Evolutionary conservation across 1,140 invertebrate genomes (phyloP).

Genomic region (Branchinecta lindahli): DNA sequence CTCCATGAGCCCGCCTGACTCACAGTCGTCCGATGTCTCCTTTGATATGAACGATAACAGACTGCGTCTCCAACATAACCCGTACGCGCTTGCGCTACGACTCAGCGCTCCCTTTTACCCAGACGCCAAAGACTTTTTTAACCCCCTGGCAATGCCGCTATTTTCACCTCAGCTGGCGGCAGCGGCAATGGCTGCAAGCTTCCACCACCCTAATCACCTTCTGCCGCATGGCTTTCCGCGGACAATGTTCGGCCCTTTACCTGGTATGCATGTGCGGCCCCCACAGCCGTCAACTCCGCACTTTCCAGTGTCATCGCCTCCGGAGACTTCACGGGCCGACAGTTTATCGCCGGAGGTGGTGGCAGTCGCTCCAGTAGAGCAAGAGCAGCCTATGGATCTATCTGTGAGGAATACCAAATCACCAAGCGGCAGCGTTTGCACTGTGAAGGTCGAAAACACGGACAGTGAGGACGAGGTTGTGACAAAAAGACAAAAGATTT

Average conservation of each 20-base stretch:
- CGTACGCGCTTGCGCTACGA: slow-evolving; percentile 21
- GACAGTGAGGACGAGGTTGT: slow-evolving; percentile 9
- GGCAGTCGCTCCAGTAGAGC: slow-evolving; percentile 40
- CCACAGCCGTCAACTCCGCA: not conserved
- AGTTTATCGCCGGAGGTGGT: slow-evolving; percentile 29
- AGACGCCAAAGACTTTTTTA: slow-evolving; percentile 19
- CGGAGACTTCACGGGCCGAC: slow-evolving; percentile 24
- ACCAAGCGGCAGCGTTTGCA: not conserved
- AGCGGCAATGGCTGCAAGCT: slow-evolving; percentile 30
- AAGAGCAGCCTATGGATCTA: slow-evolving; percentile 58
- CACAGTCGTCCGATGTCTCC: slow-evolving; percentile 55
- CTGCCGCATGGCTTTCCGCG: slow-evolving; percentile 37
- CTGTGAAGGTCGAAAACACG: slow-evolving; percentile 12
- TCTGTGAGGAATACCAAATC: slow-evolving; percentile 29
- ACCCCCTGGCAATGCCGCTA: slow-evolving; percentile 18
- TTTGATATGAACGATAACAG: slow-evolving; percentile 35
- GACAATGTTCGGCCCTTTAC: slow-evolving; percentile 30
- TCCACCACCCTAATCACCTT: slow-evolving; percentile 36
- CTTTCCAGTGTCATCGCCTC: slow-evolving; percentile 37
- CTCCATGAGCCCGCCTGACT: slow-evolving; percentile 54
- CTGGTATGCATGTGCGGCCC: slow-evolving; percentile 28
- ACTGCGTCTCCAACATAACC: slow-evolving; percentile 21
- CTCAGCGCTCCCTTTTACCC: slow-evolving; percentile 19
- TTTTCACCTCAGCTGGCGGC: slow-evolving; percentile 19
- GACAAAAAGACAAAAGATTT: not conserved